Conservation (phyloP, 1,140 invertebrate species). For the Gonioctena quinquepunctata region DNA sequence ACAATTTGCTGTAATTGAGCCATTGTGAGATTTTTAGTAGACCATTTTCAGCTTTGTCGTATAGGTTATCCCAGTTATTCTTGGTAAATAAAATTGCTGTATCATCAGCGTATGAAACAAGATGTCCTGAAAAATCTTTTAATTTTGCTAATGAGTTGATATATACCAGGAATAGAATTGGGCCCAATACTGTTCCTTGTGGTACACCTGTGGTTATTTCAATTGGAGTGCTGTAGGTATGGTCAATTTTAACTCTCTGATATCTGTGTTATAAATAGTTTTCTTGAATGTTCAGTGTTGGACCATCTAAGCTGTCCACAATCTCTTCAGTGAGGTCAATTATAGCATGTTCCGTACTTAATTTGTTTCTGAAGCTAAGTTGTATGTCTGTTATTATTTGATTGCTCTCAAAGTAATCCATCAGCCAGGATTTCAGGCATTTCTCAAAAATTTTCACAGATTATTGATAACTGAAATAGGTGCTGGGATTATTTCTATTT, state of each 20-base stretch:
- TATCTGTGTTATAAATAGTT: background rate
- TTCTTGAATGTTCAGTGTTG: background rate
- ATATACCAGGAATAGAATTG: background rate
- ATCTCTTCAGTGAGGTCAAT: background rate
- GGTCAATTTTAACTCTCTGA: background rate
- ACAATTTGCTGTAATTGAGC: background rate
- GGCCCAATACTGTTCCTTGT: background rate
- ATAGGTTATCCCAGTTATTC: background rate
- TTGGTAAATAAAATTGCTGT: background rate
- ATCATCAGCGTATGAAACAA: background rate
- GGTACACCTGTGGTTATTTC: background rate
- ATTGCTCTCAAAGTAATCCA: background rate
- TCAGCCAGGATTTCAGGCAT: background rate
- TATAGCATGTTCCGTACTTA: background rate
- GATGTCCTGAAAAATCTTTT: background rate
- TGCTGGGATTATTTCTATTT: background rate
- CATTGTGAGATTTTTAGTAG: background rate
- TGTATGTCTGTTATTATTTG: background rate
- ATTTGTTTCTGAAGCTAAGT: background rate
- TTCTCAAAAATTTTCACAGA: background rate
- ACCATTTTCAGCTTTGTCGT: background rate
- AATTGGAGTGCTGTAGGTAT: background rate
- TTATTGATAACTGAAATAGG: background rate
- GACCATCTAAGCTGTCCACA: background rate
- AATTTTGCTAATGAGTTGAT: background rate